Evolutionary conservation across 2,797 vertebrate species (phyloP).

Genomic region (Cuniculus paca): DNA sequence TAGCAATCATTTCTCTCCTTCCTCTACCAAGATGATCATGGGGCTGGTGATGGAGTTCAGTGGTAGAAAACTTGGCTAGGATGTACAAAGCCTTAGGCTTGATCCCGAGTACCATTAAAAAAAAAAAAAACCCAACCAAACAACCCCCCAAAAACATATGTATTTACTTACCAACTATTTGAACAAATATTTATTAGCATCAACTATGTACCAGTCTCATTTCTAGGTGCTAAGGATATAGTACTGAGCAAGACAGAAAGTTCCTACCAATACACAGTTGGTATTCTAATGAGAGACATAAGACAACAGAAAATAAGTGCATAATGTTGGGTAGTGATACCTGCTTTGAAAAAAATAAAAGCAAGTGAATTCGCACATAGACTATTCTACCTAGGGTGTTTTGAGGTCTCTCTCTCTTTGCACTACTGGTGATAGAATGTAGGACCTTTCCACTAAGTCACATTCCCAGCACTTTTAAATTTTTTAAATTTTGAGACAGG

Average conservation of each 20-base stretch:
- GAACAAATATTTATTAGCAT: conserved; percentile 37
- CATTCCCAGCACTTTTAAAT: neutral
- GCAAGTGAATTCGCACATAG: neutral
- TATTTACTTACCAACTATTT: conserved; percentile 28
- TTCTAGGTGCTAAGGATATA: conserved; percentile 9
- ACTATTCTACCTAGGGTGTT: neutral
- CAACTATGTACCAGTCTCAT: neutral
- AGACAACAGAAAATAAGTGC: conserved; percentile 10
- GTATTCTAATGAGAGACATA: neutral
- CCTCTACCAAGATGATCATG: neutral
- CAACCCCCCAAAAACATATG: neutral
- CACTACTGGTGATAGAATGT: neutral
- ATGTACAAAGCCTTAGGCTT: neutral
- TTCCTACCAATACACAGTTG: neutral
- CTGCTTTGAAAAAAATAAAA: neutral
- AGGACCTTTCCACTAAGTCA: neutral
- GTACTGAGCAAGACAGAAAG: neutral
- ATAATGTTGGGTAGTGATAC: neutral
- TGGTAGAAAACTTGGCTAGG: neutral
- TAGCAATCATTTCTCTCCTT: neutral
- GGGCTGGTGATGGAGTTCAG: neutral
- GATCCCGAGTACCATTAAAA: neutral
- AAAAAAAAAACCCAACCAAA: neutral
- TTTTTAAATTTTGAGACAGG: neutral
- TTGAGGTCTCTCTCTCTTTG: neutral